Evolutionary conservation across 2,113 vertebrate genomes (phyloP).

Genomic region (Cyrtonyx montezumae): DNA sequence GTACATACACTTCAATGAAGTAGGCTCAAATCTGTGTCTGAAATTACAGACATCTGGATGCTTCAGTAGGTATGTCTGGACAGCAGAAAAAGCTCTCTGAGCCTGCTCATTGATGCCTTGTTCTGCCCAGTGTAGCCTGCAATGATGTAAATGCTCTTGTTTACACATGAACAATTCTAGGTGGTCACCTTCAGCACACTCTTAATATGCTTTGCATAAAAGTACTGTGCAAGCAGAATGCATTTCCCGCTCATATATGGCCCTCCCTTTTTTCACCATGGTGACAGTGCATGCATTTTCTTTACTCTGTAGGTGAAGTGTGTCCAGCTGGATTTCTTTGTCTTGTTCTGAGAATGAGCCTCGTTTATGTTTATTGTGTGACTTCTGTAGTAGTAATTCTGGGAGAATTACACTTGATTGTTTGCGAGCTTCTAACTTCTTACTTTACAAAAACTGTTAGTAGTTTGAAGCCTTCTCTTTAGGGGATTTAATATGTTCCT

Average conservation of each 20-base stretch:
- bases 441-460: background rate
- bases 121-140: background rate
- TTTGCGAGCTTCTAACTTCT: background rate
- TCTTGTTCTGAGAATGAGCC: background rate
- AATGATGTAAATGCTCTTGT: background rate
- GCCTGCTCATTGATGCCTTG: background rate
- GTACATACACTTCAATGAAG: background rate
- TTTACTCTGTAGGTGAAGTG: background rate
- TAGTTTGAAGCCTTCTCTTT: background rate
- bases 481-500: background rate
- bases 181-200: background rate
- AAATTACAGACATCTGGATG: background rate
- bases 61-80: background rate
- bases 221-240: background rate
- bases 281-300: background rate
- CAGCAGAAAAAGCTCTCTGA: background rate
- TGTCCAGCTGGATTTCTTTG: background rate
- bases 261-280: background rate
- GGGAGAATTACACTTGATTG: background rate
- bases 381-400: background rate
- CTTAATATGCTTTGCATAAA: background rate
- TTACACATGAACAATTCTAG: background rate
- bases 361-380: background rate
- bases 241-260: background rate
- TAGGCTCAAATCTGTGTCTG: background rate